Base-by-base conservation (phyloP, 2,888 invertebrate species). In the Hydriomena furcata region DNA sequence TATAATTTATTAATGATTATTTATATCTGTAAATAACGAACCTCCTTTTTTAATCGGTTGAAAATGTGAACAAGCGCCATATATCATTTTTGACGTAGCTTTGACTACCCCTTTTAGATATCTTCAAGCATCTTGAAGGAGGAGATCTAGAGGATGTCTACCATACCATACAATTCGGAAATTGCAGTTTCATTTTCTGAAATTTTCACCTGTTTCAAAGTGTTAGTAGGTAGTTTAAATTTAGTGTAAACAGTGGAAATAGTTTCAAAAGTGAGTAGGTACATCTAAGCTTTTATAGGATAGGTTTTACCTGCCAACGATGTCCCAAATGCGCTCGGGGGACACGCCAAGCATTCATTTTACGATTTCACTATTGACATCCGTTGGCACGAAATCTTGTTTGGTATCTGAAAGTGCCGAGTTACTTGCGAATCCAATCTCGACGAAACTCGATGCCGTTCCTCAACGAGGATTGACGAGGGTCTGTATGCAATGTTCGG, bases 321-420 rank as follows among this genome's bases (percentile, higher is more conserved):
- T 25, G 31, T 28, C 21, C 13, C 28, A 8, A 34, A 7, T n/a
- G 10, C 17, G 17, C 11, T n/a, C 23, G 3, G n/a, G 10, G 42
- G 37, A 31, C 20, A 20, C 32, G 31, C 23, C 7, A 24, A 42
- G 11, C 25, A 36, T 43, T 43, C 35, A 47, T 43, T 52, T 40
- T 38, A 30, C 43, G 38, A 47, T 47, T 52, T 38, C 52, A 47
- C 52, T 37, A 47, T 35, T 52, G 52, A 52, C 37, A 40, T 52
- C 47, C 28, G 42, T 40, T 47, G 52, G 47, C 52, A 52, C 28
- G 47, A 12, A 25, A 52, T 8, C 37, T 28, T 52, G 52, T 48
- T 52, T 52, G 47, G 47, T 25, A 45, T 20, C 41, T 34, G 35
- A 40, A 51, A 35, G 43, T 43, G 43, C 43, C 7, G 35, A 36